phyloP scores from a whole-genome alignment of 2,113 vertebrate genomes.

The Channa argus region DNA sequence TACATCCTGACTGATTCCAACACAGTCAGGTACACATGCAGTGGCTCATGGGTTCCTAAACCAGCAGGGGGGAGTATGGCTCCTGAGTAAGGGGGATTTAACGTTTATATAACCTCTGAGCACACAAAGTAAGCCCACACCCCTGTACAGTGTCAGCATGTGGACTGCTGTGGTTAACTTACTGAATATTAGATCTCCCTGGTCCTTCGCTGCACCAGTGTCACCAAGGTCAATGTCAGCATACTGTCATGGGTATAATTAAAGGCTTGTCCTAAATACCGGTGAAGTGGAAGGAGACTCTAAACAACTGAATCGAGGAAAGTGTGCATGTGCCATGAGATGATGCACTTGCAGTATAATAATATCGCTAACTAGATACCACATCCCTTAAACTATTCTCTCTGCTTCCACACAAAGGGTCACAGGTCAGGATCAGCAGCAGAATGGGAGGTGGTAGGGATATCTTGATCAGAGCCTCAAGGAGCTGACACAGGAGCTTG shows the following conservation, averaged over 20 bases:
- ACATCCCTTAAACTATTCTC: not conserved
- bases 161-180: not conserved
- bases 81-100: constrained; percentile 19
- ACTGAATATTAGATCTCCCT: not conserved
- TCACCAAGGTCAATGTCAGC: not conserved
- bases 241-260: not conserved
- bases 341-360: not conserved
- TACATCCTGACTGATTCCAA: not conserved
- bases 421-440: not conserved
- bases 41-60: not conserved
- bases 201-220: not conserved
- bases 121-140: constrained; percentile 14
- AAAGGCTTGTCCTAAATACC: constrained; percentile 21
- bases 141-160: not conserved
- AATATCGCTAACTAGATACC: not conserved
- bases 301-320: constrained; percentile 8
- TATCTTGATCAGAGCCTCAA: not conserved
- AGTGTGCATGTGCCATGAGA: not conserved
- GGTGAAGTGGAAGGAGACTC: constrained; percentile 15
- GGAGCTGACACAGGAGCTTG: no score
- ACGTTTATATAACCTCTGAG: constrained; percentile 12
- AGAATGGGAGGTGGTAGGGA: not conserved
- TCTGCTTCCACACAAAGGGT: not conserved
- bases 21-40: not conserved
- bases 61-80: constrained; percentile 17